Evolutionary conservation across 1,140 invertebrate species (phyloP).

Genomic region (Pseudomyrmex concolor): DNA sequence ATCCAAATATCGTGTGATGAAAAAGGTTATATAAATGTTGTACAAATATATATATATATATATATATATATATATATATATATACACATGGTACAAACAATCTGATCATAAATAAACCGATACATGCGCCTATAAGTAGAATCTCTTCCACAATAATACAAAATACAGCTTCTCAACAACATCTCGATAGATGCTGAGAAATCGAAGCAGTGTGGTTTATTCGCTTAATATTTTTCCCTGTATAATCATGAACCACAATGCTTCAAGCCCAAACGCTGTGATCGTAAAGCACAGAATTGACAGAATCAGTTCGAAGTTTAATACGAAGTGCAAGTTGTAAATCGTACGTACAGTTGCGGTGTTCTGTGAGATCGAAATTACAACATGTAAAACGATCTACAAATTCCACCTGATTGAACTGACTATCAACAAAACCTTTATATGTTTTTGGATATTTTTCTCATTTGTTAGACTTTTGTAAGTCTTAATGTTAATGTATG

Average conservation of each 20-base stretch:
- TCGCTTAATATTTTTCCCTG: slow-evolving; percentile 53
- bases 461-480: slow-evolving; percentile 22
- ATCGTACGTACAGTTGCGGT: not conserved
- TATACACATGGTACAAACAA: slow-evolving; percentile 79
- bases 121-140: slow-evolving; percentile 79
- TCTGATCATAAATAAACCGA: slow-evolving; percentile 80
- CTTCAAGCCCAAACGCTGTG: slow-evolving; percentile 82
- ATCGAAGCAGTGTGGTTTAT: slow-evolving; percentile 79
- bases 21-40: slow-evolving; percentile 73
- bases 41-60: slow-evolving; percentile 76
- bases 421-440: slow-evolving; percentile 21
- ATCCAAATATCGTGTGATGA: slow-evolving; percentile 73
- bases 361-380: slow-evolving; percentile 3
- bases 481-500: not conserved
- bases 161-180: slow-evolving; percentile 75
- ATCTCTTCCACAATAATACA: slow-evolving; percentile 69
- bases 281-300: slow-evolving; percentile 62
- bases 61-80: slow-evolving; percentile 76
- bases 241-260: slow-evolving; percentile 76
- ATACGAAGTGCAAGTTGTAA: slow-evolving; percentile 36
- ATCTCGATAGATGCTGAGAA: slow-evolving; percentile 75
- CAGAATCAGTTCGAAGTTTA: not conserved
- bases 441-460: slow-evolving; percentile 1
- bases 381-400: slow-evolving; percentile 18
- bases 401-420: slow-evolving; percentile 19